A percentile compares a stretch with the other conserved stretches of the same genome.
These are phyloP conservation scores for Aythya fuligula DNA, from an alignment of 2,797 vertebrate species.

Conservation along the genomic window DNA sequence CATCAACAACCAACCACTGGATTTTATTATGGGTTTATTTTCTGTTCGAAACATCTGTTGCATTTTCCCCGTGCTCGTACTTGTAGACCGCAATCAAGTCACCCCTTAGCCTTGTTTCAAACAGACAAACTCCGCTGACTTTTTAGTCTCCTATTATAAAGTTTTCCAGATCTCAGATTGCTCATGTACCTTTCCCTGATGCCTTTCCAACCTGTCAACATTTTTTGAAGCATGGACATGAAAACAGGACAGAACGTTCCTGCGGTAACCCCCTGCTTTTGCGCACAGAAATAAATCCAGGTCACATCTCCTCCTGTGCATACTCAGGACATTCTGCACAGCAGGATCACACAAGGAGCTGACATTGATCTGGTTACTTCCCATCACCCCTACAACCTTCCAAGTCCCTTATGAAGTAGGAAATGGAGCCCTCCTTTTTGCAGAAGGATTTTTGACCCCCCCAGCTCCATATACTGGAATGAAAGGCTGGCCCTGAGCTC, in stretches of 20 bases:
- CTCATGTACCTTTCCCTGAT: slow-evolving; percentile 14
- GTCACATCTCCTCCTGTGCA: background rate
- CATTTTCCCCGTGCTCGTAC: slow-evolving; percentile 51
- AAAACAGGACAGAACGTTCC: background rate
- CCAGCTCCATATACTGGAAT: background rate
- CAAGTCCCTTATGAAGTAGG: background rate
- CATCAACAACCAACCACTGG: slow-evolving; percentile 51
- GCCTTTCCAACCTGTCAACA: slow-evolving; percentile 23
- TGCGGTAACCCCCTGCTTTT: accelerated
- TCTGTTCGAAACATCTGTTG: slow-evolving; percentile 59
- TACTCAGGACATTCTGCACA: background rate
- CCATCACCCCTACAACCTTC: background rate
- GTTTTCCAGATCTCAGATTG: background rate
- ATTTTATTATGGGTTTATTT: slow-evolving; percentile 57
- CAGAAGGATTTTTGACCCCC: background rate
- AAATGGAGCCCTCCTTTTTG: background rate
- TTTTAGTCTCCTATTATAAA: background rate
- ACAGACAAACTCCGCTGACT: background rate
- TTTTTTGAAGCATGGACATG: background rate
- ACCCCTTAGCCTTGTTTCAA: slow-evolving; percentile 19
- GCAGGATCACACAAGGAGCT: background rate
- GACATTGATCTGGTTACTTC: background rate
- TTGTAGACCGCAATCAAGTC: slow-evolving; percentile 53
- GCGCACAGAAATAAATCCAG: slow-evolving; percentile 1
- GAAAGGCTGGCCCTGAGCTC: background rate